A percentile compares a stretch with the other conserved stretches of the same genome.
Evolutionary conservation across 1,140 invertebrate genomes (phyloP).

Genomic region (Diuraphis noxia): DNA sequence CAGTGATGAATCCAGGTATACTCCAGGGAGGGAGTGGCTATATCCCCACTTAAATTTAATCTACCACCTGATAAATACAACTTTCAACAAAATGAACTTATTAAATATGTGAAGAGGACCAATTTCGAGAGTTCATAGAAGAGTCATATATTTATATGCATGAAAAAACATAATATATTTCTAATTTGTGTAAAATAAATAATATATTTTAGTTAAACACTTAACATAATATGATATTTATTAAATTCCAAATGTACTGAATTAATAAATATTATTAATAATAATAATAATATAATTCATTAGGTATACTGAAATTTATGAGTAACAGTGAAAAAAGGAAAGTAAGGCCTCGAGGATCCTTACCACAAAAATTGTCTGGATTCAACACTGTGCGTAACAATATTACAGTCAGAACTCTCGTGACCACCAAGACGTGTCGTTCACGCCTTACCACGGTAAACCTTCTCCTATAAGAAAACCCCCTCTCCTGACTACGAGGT

Average conservation of each 20-base stretch:
- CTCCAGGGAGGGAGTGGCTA: no score
- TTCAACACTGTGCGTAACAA: neutral
- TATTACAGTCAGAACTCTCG: neutral
- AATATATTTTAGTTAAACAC: no score
- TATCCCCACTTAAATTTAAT: no score
- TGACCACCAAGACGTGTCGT: neutral
- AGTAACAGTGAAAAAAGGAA: no score
- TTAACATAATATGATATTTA: neutral
- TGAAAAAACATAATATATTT: no score
- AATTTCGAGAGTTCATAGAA: no score
- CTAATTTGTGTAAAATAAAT: no score
- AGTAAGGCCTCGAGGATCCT: neutral
- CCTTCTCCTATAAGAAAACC: neutral
- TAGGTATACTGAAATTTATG: neutral
- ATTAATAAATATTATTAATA: neutral
- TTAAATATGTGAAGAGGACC: no score
- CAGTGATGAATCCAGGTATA: no score
- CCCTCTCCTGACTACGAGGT: neutral
- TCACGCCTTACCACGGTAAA: neutral
- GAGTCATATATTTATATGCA: no score
- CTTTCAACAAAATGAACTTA: no score
- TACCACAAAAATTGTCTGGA: neutral
- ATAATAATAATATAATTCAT: neutral
- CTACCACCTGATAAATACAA: no score
- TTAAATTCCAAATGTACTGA: neutral